Conservation (phyloP, 2,113 vertebrate species). For the Lucifuga dentata region DNA sequence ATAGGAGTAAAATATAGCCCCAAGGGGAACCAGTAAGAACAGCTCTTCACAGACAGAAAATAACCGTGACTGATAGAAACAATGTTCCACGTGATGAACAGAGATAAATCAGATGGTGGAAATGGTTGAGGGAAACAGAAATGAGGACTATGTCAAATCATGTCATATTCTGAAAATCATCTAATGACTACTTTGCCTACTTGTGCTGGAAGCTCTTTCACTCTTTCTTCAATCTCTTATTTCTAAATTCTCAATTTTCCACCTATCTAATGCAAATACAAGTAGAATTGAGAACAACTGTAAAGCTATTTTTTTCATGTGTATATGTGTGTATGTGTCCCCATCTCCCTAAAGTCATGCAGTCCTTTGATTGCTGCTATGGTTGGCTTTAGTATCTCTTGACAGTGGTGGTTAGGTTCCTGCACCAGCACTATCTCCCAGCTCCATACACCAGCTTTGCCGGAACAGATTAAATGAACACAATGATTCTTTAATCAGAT, state of each 20-base stretch:
- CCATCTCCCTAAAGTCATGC: slow-evolving; percentile 38
- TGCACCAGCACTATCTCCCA: slow-evolving; percentile 64
- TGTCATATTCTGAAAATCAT: slow-evolving; percentile 22
- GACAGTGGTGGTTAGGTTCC: slow-evolving; percentile 46
- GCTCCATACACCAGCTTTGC: slow-evolving; percentile 75
- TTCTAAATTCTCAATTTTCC: slow-evolving; percentile 41
- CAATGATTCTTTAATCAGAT: slow-evolving; percentile 85
- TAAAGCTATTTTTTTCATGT: too few relatives aligned
- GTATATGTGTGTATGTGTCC: slow-evolving; percentile 15
- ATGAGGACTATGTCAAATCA: slow-evolving; percentile 30
- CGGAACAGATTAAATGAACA: slow-evolving; percentile 86
- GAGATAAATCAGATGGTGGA: slow-evolving; percentile 13
- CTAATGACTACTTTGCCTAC: background rate
- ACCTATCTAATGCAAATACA: slow-evolving; percentile 54
- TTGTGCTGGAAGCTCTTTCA: slow-evolving; percentile 32
- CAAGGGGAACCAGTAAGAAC: slow-evolving; percentile 28
- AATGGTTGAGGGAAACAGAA: slow-evolving; percentile 24
- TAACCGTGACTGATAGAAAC: slow-evolving; percentile 18
- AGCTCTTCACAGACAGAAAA: slow-evolving; percentile 14
- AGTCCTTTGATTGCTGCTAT: slow-evolving; percentile 48
- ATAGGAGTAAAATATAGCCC: slow-evolving; percentile 36
- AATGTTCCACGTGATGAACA: slow-evolving; percentile 6
- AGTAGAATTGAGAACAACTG: slow-evolving; percentile 57
- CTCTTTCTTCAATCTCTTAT: background rate
- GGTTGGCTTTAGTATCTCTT: slow-evolving; percentile 65